These are phyloP conservation scores for Poeciliopsis presidionis DNA, from an alignment of 2,797 vertebrate species.

Conservation along the genomic window DNA sequence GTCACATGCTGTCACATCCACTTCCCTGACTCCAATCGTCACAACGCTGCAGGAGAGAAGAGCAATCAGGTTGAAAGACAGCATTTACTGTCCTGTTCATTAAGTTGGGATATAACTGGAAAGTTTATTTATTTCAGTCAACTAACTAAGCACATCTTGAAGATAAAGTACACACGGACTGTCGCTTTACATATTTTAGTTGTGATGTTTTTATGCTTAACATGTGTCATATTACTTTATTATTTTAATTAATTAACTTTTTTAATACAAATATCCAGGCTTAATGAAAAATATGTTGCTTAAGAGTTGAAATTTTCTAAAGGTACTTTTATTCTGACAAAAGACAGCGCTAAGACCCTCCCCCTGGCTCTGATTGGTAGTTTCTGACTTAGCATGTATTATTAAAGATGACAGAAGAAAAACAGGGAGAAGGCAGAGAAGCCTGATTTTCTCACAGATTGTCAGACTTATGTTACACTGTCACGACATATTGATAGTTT, in stretches of 20 bases:
- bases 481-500: too few species aligned
- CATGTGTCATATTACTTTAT: not conserved
- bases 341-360: not conserved
- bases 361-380: too few species aligned
- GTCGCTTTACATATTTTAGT: not conserved
- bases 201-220: not conserved
- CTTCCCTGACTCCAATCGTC: conserved; percentile 86
- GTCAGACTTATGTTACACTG: too few species aligned
- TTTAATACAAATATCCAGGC: not conserved
- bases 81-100: not conserved
- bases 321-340: not conserved
- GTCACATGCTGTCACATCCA: conserved; percentile 86
- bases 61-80: conserved; percentile 82
- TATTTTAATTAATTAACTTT: not conserved
- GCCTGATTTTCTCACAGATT: too few species aligned
- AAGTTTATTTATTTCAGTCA: not conserved
- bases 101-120: not conserved
- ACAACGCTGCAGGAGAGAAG: conserved; percentile 80
- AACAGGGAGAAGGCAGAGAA: not conserved
- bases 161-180: not conserved
- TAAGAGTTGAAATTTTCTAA: not conserved
- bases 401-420: not conserved
- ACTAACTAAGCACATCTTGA: not conserved
- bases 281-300: not conserved
- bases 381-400: too few species aligned